Conservation (phyloP, 2,888 invertebrate genomes). For the Amblyteles armatorius region DNA sequence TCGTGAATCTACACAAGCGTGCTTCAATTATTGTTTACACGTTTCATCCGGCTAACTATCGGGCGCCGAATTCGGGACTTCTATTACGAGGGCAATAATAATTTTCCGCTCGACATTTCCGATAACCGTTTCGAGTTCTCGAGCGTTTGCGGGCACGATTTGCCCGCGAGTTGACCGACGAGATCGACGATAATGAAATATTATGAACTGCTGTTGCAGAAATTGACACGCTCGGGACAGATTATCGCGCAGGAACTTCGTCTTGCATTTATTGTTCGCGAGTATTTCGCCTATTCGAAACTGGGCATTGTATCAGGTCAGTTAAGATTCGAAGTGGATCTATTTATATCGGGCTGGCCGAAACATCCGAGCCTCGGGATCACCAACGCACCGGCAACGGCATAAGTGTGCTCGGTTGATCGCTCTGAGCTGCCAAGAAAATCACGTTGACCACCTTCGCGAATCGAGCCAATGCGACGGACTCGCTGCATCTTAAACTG, state of each 20-base stretch:
- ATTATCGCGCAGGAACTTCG: not conserved
- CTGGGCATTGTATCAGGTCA: slow-evolving; percentile 41
- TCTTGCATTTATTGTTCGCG: not conserved
- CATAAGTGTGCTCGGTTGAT: slow-evolving; percentile 8
- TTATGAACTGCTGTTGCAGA: not conserved
- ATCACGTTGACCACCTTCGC: slow-evolving; percentile 19
- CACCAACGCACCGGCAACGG: not conserved
- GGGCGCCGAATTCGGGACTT: not conserved
- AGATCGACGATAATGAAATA: not conserved
- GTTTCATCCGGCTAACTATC: not conserved
- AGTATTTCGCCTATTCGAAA: slow-evolving; percentile 1
- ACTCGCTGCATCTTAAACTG: not conserved
- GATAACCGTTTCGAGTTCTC: not conserved
- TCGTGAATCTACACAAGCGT: not conserved
- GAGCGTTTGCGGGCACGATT: no score
- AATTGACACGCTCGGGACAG: not conserved
- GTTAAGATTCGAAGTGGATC: slow-evolving; percentile 39
- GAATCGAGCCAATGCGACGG: slow-evolving; percentile 26
- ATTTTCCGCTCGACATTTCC: not conserved
- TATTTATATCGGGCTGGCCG: slow-evolving; percentile 27
- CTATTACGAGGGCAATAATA: not conserved
- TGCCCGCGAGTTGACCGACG: not conserved
- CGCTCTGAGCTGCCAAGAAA: slow-evolving; percentile 32
- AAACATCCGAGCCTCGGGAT: slow-evolving; percentile 1
- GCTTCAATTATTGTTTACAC: not conserved